Percentiles rank a stretch among this genome's conserved stretches.
These are phyloP conservation scores for Forbesichthys agassizii DNA, from an alignment of 2,113 vertebrate species.

Conservation along the genomic window DNA sequence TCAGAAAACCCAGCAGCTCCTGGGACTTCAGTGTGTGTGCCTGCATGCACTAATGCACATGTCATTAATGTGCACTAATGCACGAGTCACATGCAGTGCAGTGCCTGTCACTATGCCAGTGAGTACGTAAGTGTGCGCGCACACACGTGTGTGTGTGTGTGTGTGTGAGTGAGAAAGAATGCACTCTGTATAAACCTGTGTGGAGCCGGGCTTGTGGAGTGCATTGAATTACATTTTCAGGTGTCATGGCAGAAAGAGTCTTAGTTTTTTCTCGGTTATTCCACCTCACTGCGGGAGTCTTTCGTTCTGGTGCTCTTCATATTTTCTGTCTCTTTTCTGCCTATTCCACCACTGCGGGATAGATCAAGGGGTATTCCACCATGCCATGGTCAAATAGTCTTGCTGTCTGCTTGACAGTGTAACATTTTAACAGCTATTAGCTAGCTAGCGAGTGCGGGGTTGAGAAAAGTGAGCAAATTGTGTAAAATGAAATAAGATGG, in stretches of 20 bases:
- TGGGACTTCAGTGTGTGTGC: constrained; percentile 36
- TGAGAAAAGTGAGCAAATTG: constrained; percentile 7
- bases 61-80: not conserved
- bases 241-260: not conserved
- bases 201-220: not conserved
- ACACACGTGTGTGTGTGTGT: not conserved
- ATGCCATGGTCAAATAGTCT: not conserved
- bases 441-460: constrained; percentile 9
- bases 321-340: not conserved
- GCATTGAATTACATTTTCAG: constrained; percentile 32
- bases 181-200: not conserved
- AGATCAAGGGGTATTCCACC: not conserved
- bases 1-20: constrained; percentile 34
- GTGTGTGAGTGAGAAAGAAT: not conserved
- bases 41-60: not conserved
- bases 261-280: not conserved
- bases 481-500: constrained; percentile 14
- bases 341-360: not conserved
- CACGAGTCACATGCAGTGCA: not conserved
- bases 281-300: not conserved
- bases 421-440: constrained; percentile 1
- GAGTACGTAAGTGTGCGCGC: not conserved
- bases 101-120: not conserved
- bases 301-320: not conserved
- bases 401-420: not conserved